Conservation (phyloP, 1,140 invertebrate genomes). For the roundworm (Caenorhabditis elegans) region DNA sequence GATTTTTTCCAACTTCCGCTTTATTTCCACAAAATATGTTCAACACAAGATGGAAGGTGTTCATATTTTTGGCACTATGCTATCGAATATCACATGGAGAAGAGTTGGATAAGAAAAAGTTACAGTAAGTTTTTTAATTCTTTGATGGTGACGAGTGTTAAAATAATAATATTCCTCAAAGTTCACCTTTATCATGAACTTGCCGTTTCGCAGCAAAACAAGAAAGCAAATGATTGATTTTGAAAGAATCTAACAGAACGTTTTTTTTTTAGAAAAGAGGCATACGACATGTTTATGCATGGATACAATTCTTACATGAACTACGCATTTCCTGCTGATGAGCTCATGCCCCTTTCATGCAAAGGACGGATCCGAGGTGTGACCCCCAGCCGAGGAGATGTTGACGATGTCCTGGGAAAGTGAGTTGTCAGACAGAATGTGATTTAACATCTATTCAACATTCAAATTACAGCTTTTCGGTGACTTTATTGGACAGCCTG, state of each 20-base stretch:
- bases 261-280: slow-evolving; percentile 75
- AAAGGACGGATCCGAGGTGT: slow-evolving; percentile 79
- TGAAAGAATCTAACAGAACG: no score
- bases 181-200: no score
- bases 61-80: neutral
- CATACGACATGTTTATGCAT: slow-evolving; percentile 93
- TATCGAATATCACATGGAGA: neutral
- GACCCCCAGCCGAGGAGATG: slow-evolving; percentile 85
- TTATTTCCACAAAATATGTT: neutral
- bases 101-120: neutral
- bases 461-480: slow-evolving; percentile 81
- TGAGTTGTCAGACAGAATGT: slow-evolving; percentile 73
- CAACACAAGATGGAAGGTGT: slow-evolving; percentile 14
- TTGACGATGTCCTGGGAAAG: slow-evolving; percentile 94
- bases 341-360: slow-evolving; percentile 94
- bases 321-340: slow-evolving; percentile 94
- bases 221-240: neutral
- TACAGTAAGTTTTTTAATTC: neutral
- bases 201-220: no score
- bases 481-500: slow-evolving; percentile 89
- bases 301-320: slow-evolving; percentile 92
- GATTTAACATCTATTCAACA: neutral
- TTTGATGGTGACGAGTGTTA: no score
- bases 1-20: neutral
- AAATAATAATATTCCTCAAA: no score